A percentile compares a stretch with the other conserved stretches of the same genome.
These are phyloP conservation scores for Isotomurus palustris DNA, from an alignment of 2,888 invertebrate genomes.

Conservation along the genomic window DNA sequence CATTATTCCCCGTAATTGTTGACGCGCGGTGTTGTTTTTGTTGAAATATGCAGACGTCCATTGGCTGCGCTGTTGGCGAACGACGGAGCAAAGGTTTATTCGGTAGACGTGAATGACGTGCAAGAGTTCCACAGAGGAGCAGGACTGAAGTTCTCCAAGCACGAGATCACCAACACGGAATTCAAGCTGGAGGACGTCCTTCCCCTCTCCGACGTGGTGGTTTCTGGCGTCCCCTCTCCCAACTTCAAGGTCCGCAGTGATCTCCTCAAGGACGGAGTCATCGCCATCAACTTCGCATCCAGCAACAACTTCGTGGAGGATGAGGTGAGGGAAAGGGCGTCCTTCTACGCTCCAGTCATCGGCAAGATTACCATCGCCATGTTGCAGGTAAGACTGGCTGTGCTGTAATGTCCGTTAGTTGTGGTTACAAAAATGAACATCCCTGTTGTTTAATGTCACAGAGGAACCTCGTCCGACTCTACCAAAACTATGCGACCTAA, in stretches of 20 bases:
- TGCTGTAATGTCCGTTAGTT: too few species aligned
- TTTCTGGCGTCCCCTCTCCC: conserved; percentile 32
- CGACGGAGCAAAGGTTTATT: conserved; percentile 38
- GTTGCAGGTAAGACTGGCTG: conserved; percentile 38
- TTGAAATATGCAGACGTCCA: conserved; percentile 9
- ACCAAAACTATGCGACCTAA: too few species aligned
- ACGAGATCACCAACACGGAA: conserved; percentile 30
- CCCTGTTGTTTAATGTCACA: too few species aligned
- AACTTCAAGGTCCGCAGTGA: conserved; percentile 28
- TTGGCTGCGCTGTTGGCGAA: conserved; percentile 36
- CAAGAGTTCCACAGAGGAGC: conserved; percentile 31
- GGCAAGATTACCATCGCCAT: conserved; percentile 38
- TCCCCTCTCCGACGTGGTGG: conserved; percentile 33
- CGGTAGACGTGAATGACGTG: conserved; percentile 31
- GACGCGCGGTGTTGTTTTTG: not conserved
- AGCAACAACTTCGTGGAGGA: conserved; percentile 28
- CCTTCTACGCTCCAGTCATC: conserved; percentile 26
- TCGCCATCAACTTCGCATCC: conserved; percentile 35
- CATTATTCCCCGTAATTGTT: too few species aligned
- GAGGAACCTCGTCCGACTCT: conserved; percentile 6
- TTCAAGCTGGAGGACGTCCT: conserved; percentile 28
- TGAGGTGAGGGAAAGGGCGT: conserved; percentile 24
- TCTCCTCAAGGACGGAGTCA: conserved; percentile 31
- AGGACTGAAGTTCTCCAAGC: conserved; percentile 26
- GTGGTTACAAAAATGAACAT: too few species aligned